Evolutionary conservation across 2,888 invertebrate genomes (phyloP).

Genomic region (Tetramorium bicarinatum): DNA sequence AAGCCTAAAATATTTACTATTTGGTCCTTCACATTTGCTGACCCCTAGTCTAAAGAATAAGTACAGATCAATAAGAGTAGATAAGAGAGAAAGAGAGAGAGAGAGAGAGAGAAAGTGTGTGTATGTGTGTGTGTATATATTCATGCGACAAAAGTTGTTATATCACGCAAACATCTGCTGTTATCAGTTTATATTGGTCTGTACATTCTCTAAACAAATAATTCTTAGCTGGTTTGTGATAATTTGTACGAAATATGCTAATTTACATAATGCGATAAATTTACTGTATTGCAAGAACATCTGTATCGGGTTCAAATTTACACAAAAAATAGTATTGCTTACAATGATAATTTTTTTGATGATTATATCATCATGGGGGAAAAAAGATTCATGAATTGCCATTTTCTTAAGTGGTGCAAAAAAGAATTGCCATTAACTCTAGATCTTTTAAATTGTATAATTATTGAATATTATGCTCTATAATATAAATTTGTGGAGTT

Average conservation of each 20-base stretch:
- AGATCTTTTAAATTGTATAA: background rate
- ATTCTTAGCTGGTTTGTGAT: background rate
- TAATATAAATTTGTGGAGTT: background rate
- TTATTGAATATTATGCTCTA: background rate
- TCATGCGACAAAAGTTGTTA: background rate
- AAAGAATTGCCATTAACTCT: background rate
- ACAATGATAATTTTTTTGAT: background rate
- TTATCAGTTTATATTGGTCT: background rate
- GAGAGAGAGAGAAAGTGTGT: no score
- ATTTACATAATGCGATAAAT: background rate
- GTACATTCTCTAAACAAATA: background rate
- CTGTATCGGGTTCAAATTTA: background rate
- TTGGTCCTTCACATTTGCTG: background rate
- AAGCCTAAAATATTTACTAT: background rate
- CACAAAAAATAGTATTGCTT: background rate
- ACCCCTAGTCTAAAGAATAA: background rate
- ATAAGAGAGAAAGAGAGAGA: background rate
- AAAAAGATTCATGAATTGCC: background rate
- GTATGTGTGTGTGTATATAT: background rate
- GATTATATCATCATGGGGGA: background rate
- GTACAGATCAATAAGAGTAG: background rate
- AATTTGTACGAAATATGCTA: background rate
- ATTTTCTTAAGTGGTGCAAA: background rate
- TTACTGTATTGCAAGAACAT: background rate
- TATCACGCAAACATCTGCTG: background rate